Evolutionary conservation across 2,888 invertebrate species (phyloP), one percentile per base, ranked within the genome.

Genomic region (Liposcelis brunnea): DNA sequence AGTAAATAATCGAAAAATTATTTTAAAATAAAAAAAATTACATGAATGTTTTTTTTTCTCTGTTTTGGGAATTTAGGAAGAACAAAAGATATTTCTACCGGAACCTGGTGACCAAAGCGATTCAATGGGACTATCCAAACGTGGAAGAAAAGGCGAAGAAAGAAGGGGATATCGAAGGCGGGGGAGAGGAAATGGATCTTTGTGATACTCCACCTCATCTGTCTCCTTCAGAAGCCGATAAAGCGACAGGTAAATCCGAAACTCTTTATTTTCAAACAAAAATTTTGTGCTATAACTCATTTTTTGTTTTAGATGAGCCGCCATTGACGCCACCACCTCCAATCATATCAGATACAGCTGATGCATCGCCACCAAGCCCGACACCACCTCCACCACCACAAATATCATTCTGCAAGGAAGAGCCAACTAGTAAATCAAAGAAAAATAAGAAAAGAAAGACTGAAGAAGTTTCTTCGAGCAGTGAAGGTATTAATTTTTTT

Each of bases 51-150:
- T 40, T 44, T 35, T 34, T 35, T 42, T 44, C 35, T 44, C 38
- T 43, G 12, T 40, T 42, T 47, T 26, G 44, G 42, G 47, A 45
- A 42, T 52, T 38, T 71, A 77, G 77, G 64, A 64, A 67, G 55
- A 71, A 72, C 67, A 75, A 74, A 63, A 69, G 75, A 53, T 78
- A 78, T 65, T 76, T 68, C 67, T 78, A 77, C 65, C 69, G 69
- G 58, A 74, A 77, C 60, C 59, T 65, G 49, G 57, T 59, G 49
- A 72, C 68, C 19, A 73, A 72, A 31, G 69, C 69, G 50, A 69
- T 71, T 42, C 75, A 74, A 57, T 77, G 77, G 77, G 74, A 74
- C 52, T 78, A 70, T 59, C 74, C 74, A 2, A 64, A 43, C 6
- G n/a, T n/a, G n/a, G 40, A 40, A 6, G 18, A 16, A 6, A 40